These are phyloP conservation scores for Eucidaris tribuloides DNA, from an alignment of 35 echinoderm and acorn worm species.

Conservation along the genomic window DNA sequence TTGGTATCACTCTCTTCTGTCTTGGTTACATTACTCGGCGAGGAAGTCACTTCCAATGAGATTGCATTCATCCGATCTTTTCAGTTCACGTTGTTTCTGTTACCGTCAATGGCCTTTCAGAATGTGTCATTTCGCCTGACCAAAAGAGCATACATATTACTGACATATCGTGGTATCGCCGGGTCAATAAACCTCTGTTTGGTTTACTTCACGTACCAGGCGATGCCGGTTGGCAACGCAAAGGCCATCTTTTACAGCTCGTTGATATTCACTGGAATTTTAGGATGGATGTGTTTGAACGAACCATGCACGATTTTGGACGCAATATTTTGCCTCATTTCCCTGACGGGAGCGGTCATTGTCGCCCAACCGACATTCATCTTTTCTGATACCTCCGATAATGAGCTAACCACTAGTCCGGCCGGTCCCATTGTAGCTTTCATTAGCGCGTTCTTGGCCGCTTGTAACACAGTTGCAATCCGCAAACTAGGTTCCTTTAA, in stretches of 20 bases:
- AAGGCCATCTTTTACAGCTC: not conserved
- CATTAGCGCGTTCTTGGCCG: not conserved
- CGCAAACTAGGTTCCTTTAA: not conserved
- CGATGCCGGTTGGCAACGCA: not conserved
- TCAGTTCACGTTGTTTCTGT: no score
- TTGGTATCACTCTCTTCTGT: no score
- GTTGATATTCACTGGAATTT: not conserved
- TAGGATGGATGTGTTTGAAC: not conserved
- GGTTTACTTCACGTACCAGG: not conserved
- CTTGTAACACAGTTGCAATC: not conserved
- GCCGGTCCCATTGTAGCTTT: not conserved
- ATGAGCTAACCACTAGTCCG: not conserved
- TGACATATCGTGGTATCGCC: no score
- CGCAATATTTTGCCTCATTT: not conserved
- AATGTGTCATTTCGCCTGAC: no score
- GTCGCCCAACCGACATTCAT: not conserved
- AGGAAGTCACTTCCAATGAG: no score
- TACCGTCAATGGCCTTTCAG: no score
- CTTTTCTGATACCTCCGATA: not conserved
- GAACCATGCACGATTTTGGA: not conserved
- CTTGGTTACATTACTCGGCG: no score
- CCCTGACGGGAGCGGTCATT: not conserved
- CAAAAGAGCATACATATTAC: no score
- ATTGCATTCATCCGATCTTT: no score
- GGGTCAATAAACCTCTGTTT: not conserved